Conservation (phyloP, 2,113 vertebrate genomes). For the Pelmatolapia mariae region DNA sequence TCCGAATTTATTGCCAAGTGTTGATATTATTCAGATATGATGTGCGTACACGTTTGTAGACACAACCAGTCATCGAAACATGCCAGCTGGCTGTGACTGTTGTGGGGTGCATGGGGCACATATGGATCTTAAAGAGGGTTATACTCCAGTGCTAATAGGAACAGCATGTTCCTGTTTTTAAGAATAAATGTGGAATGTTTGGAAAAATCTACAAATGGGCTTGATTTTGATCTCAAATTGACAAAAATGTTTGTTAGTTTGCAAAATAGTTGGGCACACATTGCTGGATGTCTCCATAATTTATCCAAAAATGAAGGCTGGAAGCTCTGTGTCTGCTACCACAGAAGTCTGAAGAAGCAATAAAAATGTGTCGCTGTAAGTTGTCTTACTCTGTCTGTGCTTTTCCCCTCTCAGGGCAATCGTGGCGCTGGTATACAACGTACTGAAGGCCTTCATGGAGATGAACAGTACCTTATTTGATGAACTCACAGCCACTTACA, state of each 20-base stretch:
- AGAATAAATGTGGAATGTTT: neutral
- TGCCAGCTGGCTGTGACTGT: neutral
- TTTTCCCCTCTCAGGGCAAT: conserved; percentile 80
- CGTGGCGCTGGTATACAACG: conserved; percentile 97
- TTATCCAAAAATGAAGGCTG: neutral
- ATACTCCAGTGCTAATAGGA: neutral
- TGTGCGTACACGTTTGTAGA: neutral
- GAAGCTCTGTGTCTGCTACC: neutral
- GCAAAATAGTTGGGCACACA: neutral
- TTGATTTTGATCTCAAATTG: neutral
- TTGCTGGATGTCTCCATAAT: neutral
- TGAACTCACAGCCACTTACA: conserved; percentile 98
- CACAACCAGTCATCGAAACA: neutral
- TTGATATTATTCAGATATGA: neutral
- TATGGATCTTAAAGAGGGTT: neutral
- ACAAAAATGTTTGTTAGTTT: neutral
- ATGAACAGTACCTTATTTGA: conserved; percentile 99
- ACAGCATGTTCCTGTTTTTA: neutral
- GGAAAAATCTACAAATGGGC: neutral
- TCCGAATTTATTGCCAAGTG: neutral
- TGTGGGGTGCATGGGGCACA: neutral
- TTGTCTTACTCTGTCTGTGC: neutral
- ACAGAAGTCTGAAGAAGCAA: neutral
- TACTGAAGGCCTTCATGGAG: conserved; percentile 99
- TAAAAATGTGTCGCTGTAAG: rapidly evolving